phyloP scores from a whole-genome alignment of 1,140 invertebrate genomes.

The Trissolcus basalis region DNA sequence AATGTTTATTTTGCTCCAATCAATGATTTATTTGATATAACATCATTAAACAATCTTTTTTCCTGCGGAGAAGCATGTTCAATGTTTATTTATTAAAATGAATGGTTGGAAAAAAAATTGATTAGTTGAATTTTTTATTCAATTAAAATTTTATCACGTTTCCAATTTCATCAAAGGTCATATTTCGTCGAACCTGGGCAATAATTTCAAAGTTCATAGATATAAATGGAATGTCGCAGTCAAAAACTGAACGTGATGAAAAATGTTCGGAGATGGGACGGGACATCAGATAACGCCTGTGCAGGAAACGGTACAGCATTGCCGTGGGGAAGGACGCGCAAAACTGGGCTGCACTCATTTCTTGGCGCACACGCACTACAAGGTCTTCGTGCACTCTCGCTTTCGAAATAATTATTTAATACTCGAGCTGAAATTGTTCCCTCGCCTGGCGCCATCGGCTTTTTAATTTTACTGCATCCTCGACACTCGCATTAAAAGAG shows the following conservation, averaged over 20 bases:
- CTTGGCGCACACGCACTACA: slow-evolving; percentile 16
- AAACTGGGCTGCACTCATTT: slow-evolving; percentile 50
- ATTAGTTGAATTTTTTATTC: too few species aligned
- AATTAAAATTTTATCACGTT: too few species aligned
- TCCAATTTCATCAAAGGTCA: too few species aligned
- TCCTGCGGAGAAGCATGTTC: too few species aligned
- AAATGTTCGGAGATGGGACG: slow-evolving; percentile 11
- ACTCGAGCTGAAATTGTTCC: slow-evolving; percentile 42
- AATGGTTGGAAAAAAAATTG: too few species aligned
- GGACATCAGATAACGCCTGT: slow-evolving; percentile 10
- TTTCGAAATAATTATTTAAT: slow-evolving; percentile 65
- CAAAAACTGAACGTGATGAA: slow-evolving; percentile 2
- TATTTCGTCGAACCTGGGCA: too few species aligned
- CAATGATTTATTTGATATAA: too few species aligned
- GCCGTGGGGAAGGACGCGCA: slow-evolving; percentile 61
- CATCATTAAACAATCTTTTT: too few species aligned
- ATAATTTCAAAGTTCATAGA: too few species aligned
- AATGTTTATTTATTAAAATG: too few species aligned
- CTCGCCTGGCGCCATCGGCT: slow-evolving; percentile 27
- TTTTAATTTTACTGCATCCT: slow-evolving; percentile 29
- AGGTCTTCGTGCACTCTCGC: slow-evolving; percentile 55
- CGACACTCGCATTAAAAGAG: slow-evolving; percentile 1
- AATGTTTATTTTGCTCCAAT: too few species aligned
- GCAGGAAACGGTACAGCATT: slow-evolving; percentile 58
- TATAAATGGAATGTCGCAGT: not conserved